These are phyloP conservation scores for Metacarcinus magister DNA, from an alignment of 2,888 invertebrate genomes.

Conservation along the genomic window DNA sequence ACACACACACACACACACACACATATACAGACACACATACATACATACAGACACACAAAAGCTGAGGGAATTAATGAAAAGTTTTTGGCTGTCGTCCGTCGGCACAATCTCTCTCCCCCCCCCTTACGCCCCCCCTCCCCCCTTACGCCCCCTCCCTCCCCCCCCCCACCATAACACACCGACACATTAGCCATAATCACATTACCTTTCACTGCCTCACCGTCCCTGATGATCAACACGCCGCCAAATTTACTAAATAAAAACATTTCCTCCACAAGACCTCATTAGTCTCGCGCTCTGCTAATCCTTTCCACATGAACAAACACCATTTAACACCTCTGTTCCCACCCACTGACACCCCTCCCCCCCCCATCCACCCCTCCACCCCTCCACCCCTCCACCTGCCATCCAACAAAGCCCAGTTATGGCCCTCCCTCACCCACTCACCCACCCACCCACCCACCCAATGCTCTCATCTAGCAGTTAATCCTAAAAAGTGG, in stretches of 20 bases:
- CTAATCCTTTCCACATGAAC: constrained; percentile 52
- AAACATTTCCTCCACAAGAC: constrained; percentile 65
- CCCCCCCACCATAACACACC: not conserved
- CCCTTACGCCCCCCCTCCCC: not conserved
- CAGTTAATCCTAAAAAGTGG: not conserved
- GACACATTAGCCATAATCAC: constrained; percentile 65
- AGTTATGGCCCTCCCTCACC: not conserved
- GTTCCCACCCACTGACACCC: not conserved
- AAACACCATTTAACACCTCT: constrained; percentile 40
- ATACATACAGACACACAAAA: not conserved
- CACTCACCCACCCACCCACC: not conserved
- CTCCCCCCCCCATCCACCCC: not conserved
- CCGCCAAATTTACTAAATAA: constrained; percentile 60
- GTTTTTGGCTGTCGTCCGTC: not conserved
- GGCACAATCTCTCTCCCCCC: constrained; percentile 42
- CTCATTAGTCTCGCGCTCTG: constrained; percentile 29
- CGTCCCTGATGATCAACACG: constrained; percentile 33
- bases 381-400: not conserved
- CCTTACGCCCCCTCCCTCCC: not conserved
- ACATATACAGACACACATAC: not conserved
- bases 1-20: constrained; percentile 44
- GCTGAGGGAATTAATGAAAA: constrained; percentile 1
- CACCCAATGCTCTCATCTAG: constrained; percentile 10
- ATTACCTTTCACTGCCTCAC: constrained; percentile 40
- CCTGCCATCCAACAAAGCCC: not conserved